phyloP scores from a whole-genome alignment of 2,797 vertebrate species.

The Pseudochromis fuscus region DNA sequence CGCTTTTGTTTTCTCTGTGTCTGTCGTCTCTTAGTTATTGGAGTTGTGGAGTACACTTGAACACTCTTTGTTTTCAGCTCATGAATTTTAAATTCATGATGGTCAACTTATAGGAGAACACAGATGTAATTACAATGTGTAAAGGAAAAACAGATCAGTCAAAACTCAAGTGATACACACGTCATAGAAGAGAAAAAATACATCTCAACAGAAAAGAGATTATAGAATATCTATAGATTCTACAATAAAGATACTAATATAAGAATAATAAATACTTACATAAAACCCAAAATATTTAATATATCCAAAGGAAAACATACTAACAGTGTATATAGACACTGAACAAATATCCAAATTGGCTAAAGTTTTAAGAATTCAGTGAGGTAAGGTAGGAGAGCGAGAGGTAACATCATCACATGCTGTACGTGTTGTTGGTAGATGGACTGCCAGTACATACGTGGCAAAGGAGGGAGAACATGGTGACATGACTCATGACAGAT shows the following conservation, averaged over 20 bases:
- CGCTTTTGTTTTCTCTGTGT: constrained; percentile 27
- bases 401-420: no score
- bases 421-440: not conserved
- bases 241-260: no score
- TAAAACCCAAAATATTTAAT: no score
- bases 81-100: constrained; percentile 37
- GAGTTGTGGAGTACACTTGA: constrained; percentile 28
- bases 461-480: not conserved
- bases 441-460: not conserved
- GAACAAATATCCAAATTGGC: no score
- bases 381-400: no score
- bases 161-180: no score
- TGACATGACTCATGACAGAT: constrained; percentile 13
- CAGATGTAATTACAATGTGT: constrained; percentile 13
- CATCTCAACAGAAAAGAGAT: no score
- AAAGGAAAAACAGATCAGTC: not conserved
- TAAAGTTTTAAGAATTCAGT: no score
- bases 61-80: constrained; percentile 40
- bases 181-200: no score
- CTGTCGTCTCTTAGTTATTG: constrained; percentile 12
- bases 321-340: not conserved
- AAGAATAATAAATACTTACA: no score
- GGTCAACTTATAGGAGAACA: constrained; percentile 15
- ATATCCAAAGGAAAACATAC: no score
- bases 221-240: no score